Evolutionary conservation across 2,888 invertebrate species (phyloP), one percentile per base, ranked within the genome.

Genomic region (Drosophila prostipennis): DNA sequence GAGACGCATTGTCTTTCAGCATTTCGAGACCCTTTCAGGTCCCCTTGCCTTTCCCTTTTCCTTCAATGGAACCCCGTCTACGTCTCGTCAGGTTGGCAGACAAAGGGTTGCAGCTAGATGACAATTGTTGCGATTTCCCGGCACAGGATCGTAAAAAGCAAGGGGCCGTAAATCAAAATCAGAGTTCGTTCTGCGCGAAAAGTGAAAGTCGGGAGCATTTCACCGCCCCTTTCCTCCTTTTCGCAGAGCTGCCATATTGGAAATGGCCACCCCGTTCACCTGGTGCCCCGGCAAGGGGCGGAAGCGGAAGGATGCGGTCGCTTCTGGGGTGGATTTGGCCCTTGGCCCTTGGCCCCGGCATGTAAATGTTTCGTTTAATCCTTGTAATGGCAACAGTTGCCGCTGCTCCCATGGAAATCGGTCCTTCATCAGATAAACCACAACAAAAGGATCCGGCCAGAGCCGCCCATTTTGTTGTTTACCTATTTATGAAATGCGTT

Each of bases 91-190:
- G 82, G 87, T 85, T 85, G 78, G 26, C 60, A 37, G 64, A 72
- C 86, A 87, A 86, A 86, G 85, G 85, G 85, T 86, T 86, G 83
- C 45, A 51, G 74, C 32, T 46, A 56, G 68, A 57, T 72, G 80
- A 71, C 86, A 87, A 87, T 85, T 85, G 87, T 85, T 85, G 87
- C 84, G 60, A 87, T 87, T 85, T 59, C 80, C 72, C 74, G 77
- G 68, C 69, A 68, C 57, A 58, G 68, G 26, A 61, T 69, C 82
- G 36, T 89, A 81, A 87, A 84, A 83, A 72, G 37, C n/a, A 69
- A 48, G 39, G 48, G 72, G 71, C 71, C 34, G 70, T 83, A 87
- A 83, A 87, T 87, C 80, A 82, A 77, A 79, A 52, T 85, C 80
- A 73, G 72, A 77, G 48, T 49, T 34, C 49, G 54, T 69, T 52